Base-by-base conservation (phyloP, 2,113 vertebrate species). In the Henicopernis longicauda region DNA sequence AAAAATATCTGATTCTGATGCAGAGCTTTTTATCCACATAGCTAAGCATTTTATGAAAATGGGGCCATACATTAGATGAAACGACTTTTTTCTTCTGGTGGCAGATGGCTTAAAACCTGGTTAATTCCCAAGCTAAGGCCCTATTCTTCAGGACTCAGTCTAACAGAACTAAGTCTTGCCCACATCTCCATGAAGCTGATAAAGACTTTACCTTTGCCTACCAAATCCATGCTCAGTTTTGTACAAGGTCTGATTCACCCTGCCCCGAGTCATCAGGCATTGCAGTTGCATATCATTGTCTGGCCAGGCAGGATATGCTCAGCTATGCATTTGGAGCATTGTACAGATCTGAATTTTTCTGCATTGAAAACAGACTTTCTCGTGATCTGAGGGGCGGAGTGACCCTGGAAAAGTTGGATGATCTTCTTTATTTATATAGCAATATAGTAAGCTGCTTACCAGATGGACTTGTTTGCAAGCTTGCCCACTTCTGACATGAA, bases 381-480 rank as follows among this genome's bases (percentile, higher is more conserved):
- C 62, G 26, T 96, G 86, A 96, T 95, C 81, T 93, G 86, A 85
- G 91, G n/a, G 91, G 89, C 1, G 78, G 77, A 89, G 65, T 82
- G 86, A 94, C 86, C 94, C 93, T 82, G 66, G 62, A 92, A 91
- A 77, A 92, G 57, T 87, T 97, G 93, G 83, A 94, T 87, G 86
- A 91, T 95, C 66, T 72, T 81, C 59, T 95, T 87, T 97, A 96
- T 96, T 97, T 96, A 90, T 91, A 94, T 72, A 96, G 90, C 95
- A 95, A 82, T 91, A 26, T 82, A 95, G 93, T 92, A 95, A 94
- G 89, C 93, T 91, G 89, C 84, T 97, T 93, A 92, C 89, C 96
- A 97, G 97, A 97, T 97, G 94, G 94, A 87, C 94, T 87, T 94
- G 78, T 96, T 97, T 92, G 86, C 95, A 91, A 95, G 96, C 91